Evolutionary conservation across 2,888 invertebrate genomes (phyloP), one percentile per base, ranked within the genome.

Genomic region (Frankliniella intonsa): DNA sequence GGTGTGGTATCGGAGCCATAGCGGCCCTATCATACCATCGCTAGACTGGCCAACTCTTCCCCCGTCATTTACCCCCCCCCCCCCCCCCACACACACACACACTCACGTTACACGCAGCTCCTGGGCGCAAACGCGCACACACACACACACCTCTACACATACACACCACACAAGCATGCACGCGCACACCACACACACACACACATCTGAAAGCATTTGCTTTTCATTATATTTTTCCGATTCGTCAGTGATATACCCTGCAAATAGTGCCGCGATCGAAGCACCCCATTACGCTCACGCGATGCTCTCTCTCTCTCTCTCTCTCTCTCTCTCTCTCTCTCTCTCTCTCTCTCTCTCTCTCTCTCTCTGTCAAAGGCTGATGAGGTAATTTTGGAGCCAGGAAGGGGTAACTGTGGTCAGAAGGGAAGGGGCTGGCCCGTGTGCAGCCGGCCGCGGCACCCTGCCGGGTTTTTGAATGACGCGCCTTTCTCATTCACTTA

Each of bases 141-240:
- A 76, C 69, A 69, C 22, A 69, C 22, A 65, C n/a, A n/a, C n/a
- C n/a, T 12, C 51, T 51, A 9, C 10, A 11, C 51, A 12, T 55
- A 12, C 55, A 55, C 51, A 9, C 51, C 9, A n/a, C 65, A 17
- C 65, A 65, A 2, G n/a, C n/a, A 65, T 8, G 9, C 65, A 65
- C 65, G n/a, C 65, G n/a, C 55, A 65, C 62, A 19, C 62, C 65
- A n/a, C 65, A 65, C 65, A 65, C 65, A 65, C 69, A 0, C 69
- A 69, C 69, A 76, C 69, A 76, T 38, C 62, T 10, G 14, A 62
- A 17, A 62, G 14, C 62, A 17, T 62, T 62, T 62, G 62, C 62
- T 62, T 62, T 62, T 62, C 62, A 62, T 62, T 62, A 62, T 62
- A 62, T 62, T 62, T 62, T 62, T 62, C 62, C 62, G 62, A 62